Percentiles rank a stretch among this genome's conserved stretches.
These are phyloP conservation scores for Hylaeus volcanicus DNA, from an alignment of 1,140 invertebrate species.

Conservation along the genomic window DNA sequence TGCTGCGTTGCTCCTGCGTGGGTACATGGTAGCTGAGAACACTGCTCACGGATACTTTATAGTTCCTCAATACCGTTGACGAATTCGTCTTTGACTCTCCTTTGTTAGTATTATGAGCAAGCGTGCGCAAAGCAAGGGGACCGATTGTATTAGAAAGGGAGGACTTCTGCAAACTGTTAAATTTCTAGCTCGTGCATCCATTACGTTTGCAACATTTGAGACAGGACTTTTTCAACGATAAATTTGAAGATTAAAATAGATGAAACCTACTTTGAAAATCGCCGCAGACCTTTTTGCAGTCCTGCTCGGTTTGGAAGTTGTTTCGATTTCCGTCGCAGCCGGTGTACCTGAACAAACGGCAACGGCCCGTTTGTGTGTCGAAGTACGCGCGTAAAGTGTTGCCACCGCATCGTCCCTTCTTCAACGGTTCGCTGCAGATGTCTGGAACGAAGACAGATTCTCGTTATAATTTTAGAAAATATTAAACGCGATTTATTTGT, in stretches of 20 bases:
- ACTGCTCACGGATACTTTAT: slow-evolving; percentile 77
- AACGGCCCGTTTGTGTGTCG: slow-evolving; percentile 83
- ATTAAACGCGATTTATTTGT: too few species aligned
- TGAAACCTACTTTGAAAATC: slow-evolving; percentile 73
- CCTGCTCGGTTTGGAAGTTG: slow-evolving; percentile 84
- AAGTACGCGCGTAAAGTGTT: slow-evolving; percentile 87
- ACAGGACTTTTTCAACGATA: too few species aligned
- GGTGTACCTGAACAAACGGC: slow-evolving; percentile 87
- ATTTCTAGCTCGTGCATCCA: too few species aligned
- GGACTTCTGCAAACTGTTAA: neutral
- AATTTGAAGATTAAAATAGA: too few species aligned
- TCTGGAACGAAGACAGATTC: slow-evolving; percentile 68
- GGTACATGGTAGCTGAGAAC: slow-evolving; percentile 78
- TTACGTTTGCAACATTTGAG: too few species aligned
- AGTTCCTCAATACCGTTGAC: slow-evolving; percentile 76
- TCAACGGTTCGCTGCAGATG: slow-evolving; percentile 82
- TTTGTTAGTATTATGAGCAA: slow-evolving; percentile 68
- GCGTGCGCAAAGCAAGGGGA: slow-evolving; percentile 55
- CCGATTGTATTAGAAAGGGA: slow-evolving; percentile 14
- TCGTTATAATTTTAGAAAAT: neutral
- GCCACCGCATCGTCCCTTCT: slow-evolving; percentile 85
- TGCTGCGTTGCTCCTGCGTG: slow-evolving; percentile 68
- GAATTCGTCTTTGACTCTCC: slow-evolving; percentile 77
- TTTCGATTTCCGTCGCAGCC: slow-evolving; percentile 89
- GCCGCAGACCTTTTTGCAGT: slow-evolving; percentile 82